Conservation (phyloP, 2,113 vertebrate genomes). For the Haemorhous mexicanus region DNA sequence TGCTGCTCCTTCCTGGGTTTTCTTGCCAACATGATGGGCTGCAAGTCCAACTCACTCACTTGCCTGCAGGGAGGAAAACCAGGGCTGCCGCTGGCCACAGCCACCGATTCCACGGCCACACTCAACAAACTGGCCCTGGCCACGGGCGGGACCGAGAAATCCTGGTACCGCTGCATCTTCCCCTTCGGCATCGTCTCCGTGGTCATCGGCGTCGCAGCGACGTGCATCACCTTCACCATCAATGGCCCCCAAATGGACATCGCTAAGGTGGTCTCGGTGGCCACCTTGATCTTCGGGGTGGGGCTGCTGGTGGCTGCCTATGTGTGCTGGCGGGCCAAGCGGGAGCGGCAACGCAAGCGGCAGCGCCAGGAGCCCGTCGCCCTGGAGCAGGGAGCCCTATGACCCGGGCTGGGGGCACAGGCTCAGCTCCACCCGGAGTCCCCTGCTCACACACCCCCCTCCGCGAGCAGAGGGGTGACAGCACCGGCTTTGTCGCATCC, state of each 20-base stretch:
- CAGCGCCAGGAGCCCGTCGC: slow-evolving; percentile 74
- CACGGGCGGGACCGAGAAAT: slow-evolving; percentile 87
- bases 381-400: slow-evolving; percentile 83
- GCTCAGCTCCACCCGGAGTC: neutral
- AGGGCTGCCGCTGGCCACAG: slow-evolving; percentile 57
- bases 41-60: slow-evolving; percentile 81
- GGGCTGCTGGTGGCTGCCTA: slow-evolving; percentile 80
- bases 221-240: slow-evolving; percentile 88
- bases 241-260: slow-evolving; percentile 83
- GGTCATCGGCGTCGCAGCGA: slow-evolving; percentile 85
- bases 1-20: slow-evolving; percentile 45
- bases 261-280: slow-evolving; percentile 85
- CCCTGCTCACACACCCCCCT: neutral
- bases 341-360: slow-evolving; percentile 77
- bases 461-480: neutral
- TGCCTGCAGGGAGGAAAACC: slow-evolving; percentile 76
- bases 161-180: slow-evolving; percentile 91
- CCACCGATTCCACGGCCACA: slow-evolving; percentile 79
- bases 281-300: slow-evolving; percentile 78
- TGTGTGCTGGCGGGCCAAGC: slow-evolving; percentile 83
- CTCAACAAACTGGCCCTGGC: slow-evolving; percentile 85
- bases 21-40: slow-evolving; percentile 78
- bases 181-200: slow-evolving; percentile 88
- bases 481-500: neutral
- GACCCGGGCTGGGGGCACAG: slow-evolving; percentile 37